Base-by-base conservation (phyloP, 2,113 vertebrate species). In the Mirza zaza region DNA sequence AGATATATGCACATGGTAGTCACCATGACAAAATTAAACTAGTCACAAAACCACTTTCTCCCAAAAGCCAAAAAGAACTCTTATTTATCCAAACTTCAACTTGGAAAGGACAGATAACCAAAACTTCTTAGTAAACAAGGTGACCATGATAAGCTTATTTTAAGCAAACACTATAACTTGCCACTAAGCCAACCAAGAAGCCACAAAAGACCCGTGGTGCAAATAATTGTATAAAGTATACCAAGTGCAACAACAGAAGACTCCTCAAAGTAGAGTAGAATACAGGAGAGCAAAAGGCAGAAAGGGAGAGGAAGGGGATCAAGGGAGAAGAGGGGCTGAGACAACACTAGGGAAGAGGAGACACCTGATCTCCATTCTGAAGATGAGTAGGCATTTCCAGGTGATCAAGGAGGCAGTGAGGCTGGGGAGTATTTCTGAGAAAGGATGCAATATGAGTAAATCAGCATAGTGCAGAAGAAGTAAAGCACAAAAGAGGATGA, bases 121-220 rank as follows among this genome's bases (percentile, higher is more conserved):
- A 75, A 87, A 81, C 48, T 90, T 92, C 77, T 76, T 20, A 50
- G 52, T 68, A 76, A 75, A 67, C 55, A 59, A 76, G 34, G 29
- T 94, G 59, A 96, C 67, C 52, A 52, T 25, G 32, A 63, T 48
- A 14, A 65, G 14, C 14, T 94, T 88, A 87, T 48, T 83, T 93
- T 93, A 93, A 79, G 91, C 67, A 94, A 90, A 29, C 27, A 1
- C 4, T 73, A 9, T 42, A 90, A 73, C 1, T 75, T 18, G 75
- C 39, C 36, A 90, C 81, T 90, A 90, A 81, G 70, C 12, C 70
- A 95, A 86, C 32, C 13, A 93, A 84, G 50, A 89, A 90, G 87
- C 32, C 75, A 94, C 32, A 91, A 27, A 90, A 90, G 34, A 61
- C 39, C 75, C 73, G 8, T n/a, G 39, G 11, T 10, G 77, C 20